These are phyloP conservation scores for Amphipyra tragopoginis DNA, from an alignment of 2,888 invertebrate species.

Conservation along the genomic window DNA sequence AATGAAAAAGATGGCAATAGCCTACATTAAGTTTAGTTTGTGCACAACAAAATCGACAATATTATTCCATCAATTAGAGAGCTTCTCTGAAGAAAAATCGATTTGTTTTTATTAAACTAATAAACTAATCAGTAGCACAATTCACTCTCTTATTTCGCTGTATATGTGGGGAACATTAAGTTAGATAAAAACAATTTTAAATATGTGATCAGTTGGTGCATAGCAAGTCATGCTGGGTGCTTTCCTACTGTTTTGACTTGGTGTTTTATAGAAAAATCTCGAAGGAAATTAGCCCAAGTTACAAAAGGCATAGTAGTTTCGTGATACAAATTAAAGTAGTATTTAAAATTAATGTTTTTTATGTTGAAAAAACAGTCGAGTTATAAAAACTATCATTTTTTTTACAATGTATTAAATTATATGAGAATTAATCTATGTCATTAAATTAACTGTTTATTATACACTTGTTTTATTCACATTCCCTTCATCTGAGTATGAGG, in stretches of 20 bases:
- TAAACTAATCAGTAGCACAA: no score
- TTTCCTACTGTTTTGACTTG: conserved; percentile 11
- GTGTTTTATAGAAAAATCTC: conserved; percentile 29
- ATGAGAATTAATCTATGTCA: conserved; percentile 46
- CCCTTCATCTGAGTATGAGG: conserved; percentile 72
- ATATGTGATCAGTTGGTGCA: neutral
- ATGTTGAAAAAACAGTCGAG: conserved; percentile 16
- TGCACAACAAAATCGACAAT: no score
- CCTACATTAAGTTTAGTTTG: no score
- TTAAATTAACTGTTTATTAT: conserved; percentile 51
- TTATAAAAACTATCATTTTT: conserved; percentile 23
- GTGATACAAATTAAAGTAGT: neutral
- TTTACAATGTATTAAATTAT: conserved; percentile 31
- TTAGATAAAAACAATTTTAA: no score
- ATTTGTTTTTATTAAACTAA: no score
- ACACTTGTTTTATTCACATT: conserved; percentile 29
- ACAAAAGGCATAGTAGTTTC: neutral
- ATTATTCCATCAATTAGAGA: no score
- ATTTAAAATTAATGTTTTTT: conserved; percentile 22
- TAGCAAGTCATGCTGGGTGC: neutral
- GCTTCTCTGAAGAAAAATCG: no score
- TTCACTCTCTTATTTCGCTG: neutral
- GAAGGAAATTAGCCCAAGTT: neutral
- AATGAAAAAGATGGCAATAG: no score
- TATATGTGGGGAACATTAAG: neutral